Evolutionary conservation across 2,797 vertebrate genomes (phyloP), one percentile per base, ranked within the genome.

Genomic region (Sebastes miniatus): DNA sequence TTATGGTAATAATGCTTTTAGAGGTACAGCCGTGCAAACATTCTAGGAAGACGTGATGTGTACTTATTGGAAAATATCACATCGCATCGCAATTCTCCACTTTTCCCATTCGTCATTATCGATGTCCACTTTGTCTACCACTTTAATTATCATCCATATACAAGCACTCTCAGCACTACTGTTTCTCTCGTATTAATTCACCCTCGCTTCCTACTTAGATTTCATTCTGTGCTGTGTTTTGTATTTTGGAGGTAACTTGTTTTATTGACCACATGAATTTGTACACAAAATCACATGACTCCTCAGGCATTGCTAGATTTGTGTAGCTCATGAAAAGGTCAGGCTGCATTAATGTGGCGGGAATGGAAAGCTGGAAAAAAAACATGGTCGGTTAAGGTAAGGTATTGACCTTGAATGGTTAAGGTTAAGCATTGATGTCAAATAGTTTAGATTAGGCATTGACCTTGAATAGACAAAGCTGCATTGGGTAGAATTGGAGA

Each of bases 41-140:
- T 85, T 80, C 12, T 12, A 24, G 27, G 27, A 58, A 77, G 8
- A 57, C 5, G 5, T 3, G 27, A n/a, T 59, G 24, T 64, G 4
- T 4, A 36, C 10, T 76, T 64, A 36, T 6, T 68, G 11, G 11
- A 68, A 80, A 76, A 59, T 61, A 69, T 43, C 20, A 20, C 32
- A 5, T 47, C 5, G 73, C 36, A 39, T 39, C 39, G 5, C 39
- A 72, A 76, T 57, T 47, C 29, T 71, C n/a, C 32, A 67, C 11
- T 67, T 36, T 74, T 73, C 72, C 64, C 39, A 83, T 87, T 81
- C 50, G 8, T 76, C 32, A 80, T 86, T 77, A 79, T 22, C 0
- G 0, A 20, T 29, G 16, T 22, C 4, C 39, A 29, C 6, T 50
- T 80, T 78, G 36, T 69, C 78, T 25, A 12, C 11, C 18, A 65